These are phyloP conservation scores for Geopemphigus sp. DNA, from an alignment of 1,140 invertebrate genomes.

Conservation along the genomic window DNA sequence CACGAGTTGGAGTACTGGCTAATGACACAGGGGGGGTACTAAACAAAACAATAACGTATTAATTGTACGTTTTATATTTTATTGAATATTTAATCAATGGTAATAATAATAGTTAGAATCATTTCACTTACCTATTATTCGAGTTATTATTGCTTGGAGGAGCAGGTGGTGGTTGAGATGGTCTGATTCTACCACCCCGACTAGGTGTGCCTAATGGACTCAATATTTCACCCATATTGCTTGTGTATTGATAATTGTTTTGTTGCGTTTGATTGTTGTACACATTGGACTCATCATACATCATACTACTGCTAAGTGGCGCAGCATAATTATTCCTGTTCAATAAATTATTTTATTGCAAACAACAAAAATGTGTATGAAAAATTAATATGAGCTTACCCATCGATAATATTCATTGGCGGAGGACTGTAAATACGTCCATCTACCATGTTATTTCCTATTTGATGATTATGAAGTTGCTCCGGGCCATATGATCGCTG, in stretches of 20 bases:
- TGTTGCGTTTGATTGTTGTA: slow-evolving; percentile 53
- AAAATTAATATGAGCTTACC: slow-evolving; percentile 2
- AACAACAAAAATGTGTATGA: not conserved
- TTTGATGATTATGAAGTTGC: slow-evolving; percentile 31
- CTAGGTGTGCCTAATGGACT: slow-evolving; percentile 58
- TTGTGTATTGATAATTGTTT: slow-evolving; percentile 47
- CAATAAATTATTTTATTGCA: not conserved
- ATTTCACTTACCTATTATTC: slow-evolving; percentile 52
- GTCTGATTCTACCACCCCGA: slow-evolving; percentile 61
- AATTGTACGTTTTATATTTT: not conserved
- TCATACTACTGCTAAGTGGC: slow-evolving; percentile 48
- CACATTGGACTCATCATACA: slow-evolving; percentile 56
- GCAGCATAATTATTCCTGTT: slow-evolving; percentile 41
- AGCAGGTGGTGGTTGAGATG: slow-evolving; percentile 82
- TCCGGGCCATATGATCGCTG: slow-evolving; percentile 63
- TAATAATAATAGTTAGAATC: not conserved
- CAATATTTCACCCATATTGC: slow-evolving; percentile 44
- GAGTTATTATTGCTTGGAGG: slow-evolving; percentile 72
- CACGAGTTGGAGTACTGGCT: slow-evolving; percentile 67
- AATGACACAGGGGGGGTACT: slow-evolving; percentile 67
- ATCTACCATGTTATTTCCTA: slow-evolving; percentile 45
- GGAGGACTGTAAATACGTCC: slow-evolving; percentile 48
- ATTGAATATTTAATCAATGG: not conserved
- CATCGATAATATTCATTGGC: slow-evolving; percentile 43
- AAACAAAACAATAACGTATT: slow-evolving; percentile 51